Evolutionary conservation across 2,113 vertebrate species (phyloP), one percentile per base, ranked within the genome.

Genomic region (Dasyornis broadbenti): DNA sequence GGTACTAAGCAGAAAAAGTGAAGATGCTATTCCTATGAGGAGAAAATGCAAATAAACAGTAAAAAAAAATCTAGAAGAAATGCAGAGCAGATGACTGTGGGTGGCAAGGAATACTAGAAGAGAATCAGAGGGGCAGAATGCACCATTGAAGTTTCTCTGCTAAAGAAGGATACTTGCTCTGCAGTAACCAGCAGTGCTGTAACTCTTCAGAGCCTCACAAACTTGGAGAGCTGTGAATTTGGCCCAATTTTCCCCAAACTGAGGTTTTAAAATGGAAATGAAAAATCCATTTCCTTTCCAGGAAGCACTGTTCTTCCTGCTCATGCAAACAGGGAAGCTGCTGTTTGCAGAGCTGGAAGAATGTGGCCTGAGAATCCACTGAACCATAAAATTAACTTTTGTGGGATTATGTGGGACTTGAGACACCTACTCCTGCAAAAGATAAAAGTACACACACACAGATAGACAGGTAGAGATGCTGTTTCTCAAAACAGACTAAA

Each of bases 151-250:
- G 2, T 63, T 84, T 69, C 15, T n/a, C 23, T 59, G 13, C 5
- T 71, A 35, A 53, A 71, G 15, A 61, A 60, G 52, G 20, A 5
- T n/a, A 1, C 5, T 50, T 63, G 2, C 5, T 73, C 19, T 77
- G 37, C 10, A 40, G 7, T 47, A 53, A n/a, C 6, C 28, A 60
- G 13, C 0, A 0, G 13, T 50, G 72, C 53, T 69, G 16, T 23
- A 77, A 35, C 16, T 69, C 24, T 60, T 40, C 7, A 37, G 52
- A 73, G 61, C 21, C 11, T 50, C 64, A 54, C 22, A 76, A 69
- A 49, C 20, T 5, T 39, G 50, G 42, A 60, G 18, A 90, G 5
- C 8, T 54, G 57, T 85, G 53, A 64, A 42, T 73, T 57, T 90
- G n/a, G 15, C 24, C 6, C 10, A 77, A 2, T 15, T 39, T 66